Conservation (phyloP, 2,113 vertebrate genomes). For the Vombatus ursinus region DNA sequence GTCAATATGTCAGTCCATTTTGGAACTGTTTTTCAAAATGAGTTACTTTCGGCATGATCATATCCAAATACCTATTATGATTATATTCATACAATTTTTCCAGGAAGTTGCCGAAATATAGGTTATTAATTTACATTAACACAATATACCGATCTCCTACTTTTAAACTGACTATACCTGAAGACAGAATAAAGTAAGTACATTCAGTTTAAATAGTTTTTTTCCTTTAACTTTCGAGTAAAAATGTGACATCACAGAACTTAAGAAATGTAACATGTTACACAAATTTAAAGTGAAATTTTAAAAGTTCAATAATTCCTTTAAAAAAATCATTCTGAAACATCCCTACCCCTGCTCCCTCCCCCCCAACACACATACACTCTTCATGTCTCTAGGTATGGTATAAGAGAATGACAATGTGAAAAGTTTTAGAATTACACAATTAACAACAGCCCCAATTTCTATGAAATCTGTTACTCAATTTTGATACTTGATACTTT, state of each 20-base stretch:
- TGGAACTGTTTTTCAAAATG: not conserved
- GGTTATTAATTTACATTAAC: not conserved
- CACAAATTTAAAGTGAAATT: slow-evolving; percentile 59
- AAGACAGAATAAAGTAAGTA: slow-evolving; percentile 63
- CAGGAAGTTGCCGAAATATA: not conserved
- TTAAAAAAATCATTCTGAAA: slow-evolving; percentile 51
- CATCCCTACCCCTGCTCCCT: not conserved
- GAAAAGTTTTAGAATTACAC: slow-evolving; percentile 66
- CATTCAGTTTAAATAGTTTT: slow-evolving; percentile 6
- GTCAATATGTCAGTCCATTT: not conserved
- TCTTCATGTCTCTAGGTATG: not conserved
- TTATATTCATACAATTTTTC: not conserved
- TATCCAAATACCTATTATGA: not conserved
- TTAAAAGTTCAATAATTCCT: slow-evolving; percentile 69
- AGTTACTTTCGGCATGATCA: not conserved
- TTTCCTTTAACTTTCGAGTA: slow-evolving; percentile 53
- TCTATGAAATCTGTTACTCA: slow-evolving; percentile 51
- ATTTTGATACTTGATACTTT: slow-evolving; percentile 43
- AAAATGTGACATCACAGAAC: slow-evolving; percentile 51
- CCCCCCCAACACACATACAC: not conserved
- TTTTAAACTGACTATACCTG: slow-evolving; percentile 31
- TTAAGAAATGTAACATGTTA: slow-evolving; percentile 62
- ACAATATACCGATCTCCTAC: slow-evolving; percentile 26
- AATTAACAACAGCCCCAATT: slow-evolving; percentile 50
- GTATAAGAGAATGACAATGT: slow-evolving; percentile 12